Conservation (phyloP, 2,888 invertebrate genomes). For the Caenorhabditis virilis region DNA sequence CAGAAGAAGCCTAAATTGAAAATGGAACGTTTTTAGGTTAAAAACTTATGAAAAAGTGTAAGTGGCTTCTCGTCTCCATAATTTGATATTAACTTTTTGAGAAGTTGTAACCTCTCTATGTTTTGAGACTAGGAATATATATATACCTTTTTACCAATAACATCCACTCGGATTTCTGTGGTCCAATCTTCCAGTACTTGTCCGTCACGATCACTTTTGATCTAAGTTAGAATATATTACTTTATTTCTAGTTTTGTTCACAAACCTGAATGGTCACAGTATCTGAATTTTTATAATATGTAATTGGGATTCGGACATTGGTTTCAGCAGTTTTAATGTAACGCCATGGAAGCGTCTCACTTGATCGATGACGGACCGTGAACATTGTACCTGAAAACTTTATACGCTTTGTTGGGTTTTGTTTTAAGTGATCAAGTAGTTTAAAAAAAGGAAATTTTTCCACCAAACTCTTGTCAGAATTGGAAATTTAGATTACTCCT, state of each 20-base stretch:
- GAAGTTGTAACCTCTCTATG: not conserved
- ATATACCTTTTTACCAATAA: constrained; percentile 37
- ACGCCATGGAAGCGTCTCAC: constrained; percentile 43
- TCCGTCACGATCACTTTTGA: constrained; percentile 53
- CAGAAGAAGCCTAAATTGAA: no score
- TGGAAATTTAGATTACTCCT: no score
- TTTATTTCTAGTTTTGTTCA: not conserved
- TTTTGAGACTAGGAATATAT: no score
- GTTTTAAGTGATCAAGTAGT: no score
- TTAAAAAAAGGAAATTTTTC: no score
- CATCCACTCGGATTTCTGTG: constrained; percentile 51
- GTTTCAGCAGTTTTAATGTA: constrained; percentile 45
- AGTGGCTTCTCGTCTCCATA: not conserved
- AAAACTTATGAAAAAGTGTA: no score
- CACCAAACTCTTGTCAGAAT: no score
- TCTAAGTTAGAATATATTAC: constrained; percentile 31
- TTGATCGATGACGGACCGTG: constrained; percentile 43
- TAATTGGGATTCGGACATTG: constrained; percentile 46
- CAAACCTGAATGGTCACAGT: constrained; percentile 49
- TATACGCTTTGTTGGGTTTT: no score
- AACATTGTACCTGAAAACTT: constrained; percentile 44
- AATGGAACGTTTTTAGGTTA: no score
- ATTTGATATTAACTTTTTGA: not conserved
- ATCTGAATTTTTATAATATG: constrained; percentile 48
- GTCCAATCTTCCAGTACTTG: constrained; percentile 57